phyloP scores from a whole-genome alignment of 2,888 invertebrate species.

The Callimorpha dominula region DNA sequence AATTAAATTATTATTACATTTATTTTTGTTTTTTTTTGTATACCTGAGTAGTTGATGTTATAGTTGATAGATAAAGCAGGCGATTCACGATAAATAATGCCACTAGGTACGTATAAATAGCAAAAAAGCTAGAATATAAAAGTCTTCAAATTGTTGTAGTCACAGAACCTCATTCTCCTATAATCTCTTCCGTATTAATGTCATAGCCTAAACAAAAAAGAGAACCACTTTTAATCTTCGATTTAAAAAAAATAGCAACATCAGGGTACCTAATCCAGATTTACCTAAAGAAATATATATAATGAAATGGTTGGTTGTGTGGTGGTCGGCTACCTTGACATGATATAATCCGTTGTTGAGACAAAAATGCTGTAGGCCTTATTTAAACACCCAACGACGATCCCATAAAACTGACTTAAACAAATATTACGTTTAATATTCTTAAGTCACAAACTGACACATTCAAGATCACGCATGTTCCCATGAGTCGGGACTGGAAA shows the following conservation, averaged over 20 bases:
- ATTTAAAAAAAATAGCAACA: neutral
- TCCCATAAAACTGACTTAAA: slow-evolving; percentile 32
- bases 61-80: too few relatives aligned
- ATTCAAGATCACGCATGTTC: slow-evolving; percentile 60
- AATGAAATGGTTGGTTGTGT: too few relatives aligned
- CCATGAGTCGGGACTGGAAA: slow-evolving; percentile 78
- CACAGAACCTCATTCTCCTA: too few relatives aligned
- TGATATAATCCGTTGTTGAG: neutral
- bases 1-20: slow-evolving; percentile 85
- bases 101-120: too few relatives aligned
- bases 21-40: slow-evolving; percentile 46
- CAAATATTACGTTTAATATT: slow-evolving; percentile 49
- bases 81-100: too few relatives aligned
- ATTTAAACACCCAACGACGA: slow-evolving; percentile 18
- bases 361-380: slow-evolving; percentile 8
- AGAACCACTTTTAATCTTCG: neutral
- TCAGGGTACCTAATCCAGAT: too few relatives aligned
- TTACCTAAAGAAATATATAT: too few relatives aligned
- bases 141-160: too few relatives aligned
- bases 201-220: too few relatives aligned
- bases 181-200: too few relatives aligned
- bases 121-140: too few relatives aligned
- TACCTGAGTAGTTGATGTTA: too few relatives aligned
- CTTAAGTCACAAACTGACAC: slow-evolving; percentile 38
- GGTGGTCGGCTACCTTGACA: neutral